Percentiles rank a stretch among this genome's conserved stretches.
These are phyloP conservation scores for Rhyacichthys aspro DNA, from an alignment of 2,797 vertebrate genomes.

Conservation along the genomic window DNA sequence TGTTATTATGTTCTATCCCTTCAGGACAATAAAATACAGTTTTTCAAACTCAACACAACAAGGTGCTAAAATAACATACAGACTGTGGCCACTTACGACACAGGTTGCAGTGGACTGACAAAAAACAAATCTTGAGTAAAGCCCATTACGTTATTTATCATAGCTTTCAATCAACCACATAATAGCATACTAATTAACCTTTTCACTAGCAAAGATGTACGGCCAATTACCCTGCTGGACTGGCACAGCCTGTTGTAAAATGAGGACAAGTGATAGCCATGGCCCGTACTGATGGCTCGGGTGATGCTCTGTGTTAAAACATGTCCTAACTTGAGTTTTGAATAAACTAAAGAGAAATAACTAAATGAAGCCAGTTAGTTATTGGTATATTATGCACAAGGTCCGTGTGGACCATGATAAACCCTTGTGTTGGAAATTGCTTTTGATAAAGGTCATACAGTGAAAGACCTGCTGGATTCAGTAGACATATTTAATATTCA, in stretches of 20 bases:
- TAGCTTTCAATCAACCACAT: slow-evolving; percentile 66
- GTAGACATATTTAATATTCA: slow-evolving; percentile 54
- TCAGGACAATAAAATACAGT: no score
- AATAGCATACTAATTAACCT: slow-evolving; percentile 74
- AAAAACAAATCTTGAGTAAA: slow-evolving; percentile 59
- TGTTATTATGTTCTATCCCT: background rate
- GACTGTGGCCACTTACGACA: slow-evolving; percentile 8
- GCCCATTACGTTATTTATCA: slow-evolving; percentile 61
- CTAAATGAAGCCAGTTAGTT: slow-evolving; percentile 40
- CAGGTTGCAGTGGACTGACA: slow-evolving; percentile 19
- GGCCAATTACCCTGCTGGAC: slow-evolving; percentile 65
- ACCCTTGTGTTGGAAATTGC: slow-evolving; percentile 61
- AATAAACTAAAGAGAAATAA: slow-evolving; percentile 33
- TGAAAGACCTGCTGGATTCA: slow-evolving; percentile 65
- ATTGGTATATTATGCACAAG: slow-evolving; percentile 46
- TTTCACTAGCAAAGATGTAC: slow-evolving; percentile 69
- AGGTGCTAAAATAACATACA: background rate
- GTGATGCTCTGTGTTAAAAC: slow-evolving; percentile 26
- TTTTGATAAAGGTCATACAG: slow-evolving; percentile 72
- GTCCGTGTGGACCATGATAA: slow-evolving; percentile 51
- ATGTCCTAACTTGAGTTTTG: slow-evolving; percentile 6
- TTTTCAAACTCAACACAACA: no score
- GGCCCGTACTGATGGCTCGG: slow-evolving; percentile 37
- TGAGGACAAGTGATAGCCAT: slow-evolving; percentile 44
- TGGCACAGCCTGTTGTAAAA: slow-evolving; percentile 59